These are phyloP conservation scores for Vireo griseus DNA, from an alignment of 2,797 vertebrate species.

Conservation along the genomic window DNA sequence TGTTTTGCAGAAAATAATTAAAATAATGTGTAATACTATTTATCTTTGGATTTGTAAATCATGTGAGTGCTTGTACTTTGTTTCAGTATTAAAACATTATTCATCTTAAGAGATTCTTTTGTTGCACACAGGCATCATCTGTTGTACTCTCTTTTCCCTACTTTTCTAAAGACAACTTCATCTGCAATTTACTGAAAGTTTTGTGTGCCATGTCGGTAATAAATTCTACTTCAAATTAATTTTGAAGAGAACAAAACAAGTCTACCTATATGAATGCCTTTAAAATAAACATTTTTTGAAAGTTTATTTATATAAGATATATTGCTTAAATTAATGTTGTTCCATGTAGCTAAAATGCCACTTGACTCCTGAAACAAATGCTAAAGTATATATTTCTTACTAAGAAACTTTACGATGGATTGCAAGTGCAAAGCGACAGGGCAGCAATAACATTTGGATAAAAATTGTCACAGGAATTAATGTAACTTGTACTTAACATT, in stretches of 20 bases:
- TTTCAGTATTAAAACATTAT: neutral
- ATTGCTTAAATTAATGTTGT: neutral
- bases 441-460: neutral
- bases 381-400: neutral
- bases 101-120: neutral
- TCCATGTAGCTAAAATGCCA: neutral
- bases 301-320: neutral
- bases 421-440: neutral
- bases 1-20: neutral
- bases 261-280: neutral
- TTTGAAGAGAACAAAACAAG: neutral
- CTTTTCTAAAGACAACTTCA: neutral
- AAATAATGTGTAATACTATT: neutral
- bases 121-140: neutral
- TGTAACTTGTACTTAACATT: neutral
- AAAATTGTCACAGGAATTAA: slow-evolving; percentile 12
- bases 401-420: neutral
- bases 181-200: neutral
- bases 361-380: neutral
- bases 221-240: neutral
- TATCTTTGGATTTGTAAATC: neutral
- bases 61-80: neutral
- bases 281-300: neutral
- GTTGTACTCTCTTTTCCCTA: neutral
- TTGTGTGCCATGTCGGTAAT: neutral